Base-by-base conservation (phyloP, 2,888 invertebrate species). In the Aromia moschata region DNA sequence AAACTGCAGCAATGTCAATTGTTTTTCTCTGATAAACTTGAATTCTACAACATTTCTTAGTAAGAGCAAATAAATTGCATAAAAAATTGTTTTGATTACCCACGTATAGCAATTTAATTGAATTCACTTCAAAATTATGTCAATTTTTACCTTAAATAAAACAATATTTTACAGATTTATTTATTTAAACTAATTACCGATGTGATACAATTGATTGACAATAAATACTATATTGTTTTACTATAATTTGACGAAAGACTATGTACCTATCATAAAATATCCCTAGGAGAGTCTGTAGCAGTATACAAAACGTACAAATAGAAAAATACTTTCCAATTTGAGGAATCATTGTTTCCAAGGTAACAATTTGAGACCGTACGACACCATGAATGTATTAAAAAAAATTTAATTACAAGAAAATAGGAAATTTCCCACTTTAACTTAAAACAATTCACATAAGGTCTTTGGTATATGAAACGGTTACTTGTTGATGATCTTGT, bases 401-500 rank as follows among this genome's bases (percentile, higher is more conserved):
- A 43, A 25, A 43, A 43, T 43, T 43, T 43, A 43, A 43, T 20
- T 25, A 20, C 25, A 40, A 16, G 43, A 10, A 20, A 43, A 43
- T 12, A 20, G 43, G 4, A 43, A 12, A 11, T 18, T 25, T n/a
- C 17, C n/a, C n/a, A n/a, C n/a, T 37, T 47, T 11, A 33, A 31
- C 11, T 46, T 36, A 47, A 36, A 36, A 18, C 18, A 47, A 47
- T 17, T 33, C 12, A 43, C 11, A 33, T 47, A 18, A 1, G 10
- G 11, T 11, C 9, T 16, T 36, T 30, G 11, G 16, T 40, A 15
- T 17, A 7, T 40, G 15, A 38, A 40, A 37, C 41, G 10, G 43
- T 41, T 64, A 62, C 46, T 66, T 69, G 67, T 71, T 78, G 52
- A 77, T 73, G 49, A 80, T 76, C 71, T 78, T 80, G 82, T 96